Percentiles rank a stretch among this genome's conserved stretches.
Conservation (phyloP, 2,888 invertebrate species). For the Phortica magna region DNA sequence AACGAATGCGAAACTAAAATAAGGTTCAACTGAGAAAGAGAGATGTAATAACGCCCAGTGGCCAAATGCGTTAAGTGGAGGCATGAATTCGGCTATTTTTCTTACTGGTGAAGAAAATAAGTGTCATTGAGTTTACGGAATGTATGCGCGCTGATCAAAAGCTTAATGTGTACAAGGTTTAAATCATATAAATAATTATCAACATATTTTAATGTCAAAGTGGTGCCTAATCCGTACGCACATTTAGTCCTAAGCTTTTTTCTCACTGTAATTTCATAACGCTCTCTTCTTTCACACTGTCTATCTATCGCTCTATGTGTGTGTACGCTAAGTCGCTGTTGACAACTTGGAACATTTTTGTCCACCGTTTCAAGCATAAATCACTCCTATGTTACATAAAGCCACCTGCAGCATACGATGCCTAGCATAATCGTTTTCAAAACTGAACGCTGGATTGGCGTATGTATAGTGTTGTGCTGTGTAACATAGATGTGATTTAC, state of each 20-base stretch:
- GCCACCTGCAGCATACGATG: too few relatives aligned
- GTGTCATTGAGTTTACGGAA: background rate
- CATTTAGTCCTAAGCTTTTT: slow-evolving; percentile 23
- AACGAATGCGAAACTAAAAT: slow-evolving; percentile 61
- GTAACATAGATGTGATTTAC: too few relatives aligned
- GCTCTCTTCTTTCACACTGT: too few relatives aligned
- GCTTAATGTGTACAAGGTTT: background rate
- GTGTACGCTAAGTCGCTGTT: background rate
- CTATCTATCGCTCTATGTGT: background rate
- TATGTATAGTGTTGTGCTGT: too few relatives aligned
- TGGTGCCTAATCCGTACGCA: slow-evolving; percentile 24
- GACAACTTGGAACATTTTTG: background rate
- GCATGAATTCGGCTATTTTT: slow-evolving; percentile 65
- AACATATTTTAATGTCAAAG: background rate
- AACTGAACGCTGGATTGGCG: too few relatives aligned
- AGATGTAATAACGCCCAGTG: background rate
- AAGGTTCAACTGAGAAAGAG: background rate
- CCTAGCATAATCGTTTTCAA: too few relatives aligned
- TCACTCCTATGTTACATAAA: too few relatives aligned
- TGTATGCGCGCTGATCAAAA: background rate
- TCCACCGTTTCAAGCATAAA: background rate
- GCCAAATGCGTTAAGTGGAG: background rate
- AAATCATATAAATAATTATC: background rate
- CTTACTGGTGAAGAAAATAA: slow-evolving; percentile 73
- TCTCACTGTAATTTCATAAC: background rate